Percentiles rank a stretch among this genome's conserved stretches.
Conservation (phyloP, 2,888 invertebrate species). For the Drosophila antonietae region DNA sequence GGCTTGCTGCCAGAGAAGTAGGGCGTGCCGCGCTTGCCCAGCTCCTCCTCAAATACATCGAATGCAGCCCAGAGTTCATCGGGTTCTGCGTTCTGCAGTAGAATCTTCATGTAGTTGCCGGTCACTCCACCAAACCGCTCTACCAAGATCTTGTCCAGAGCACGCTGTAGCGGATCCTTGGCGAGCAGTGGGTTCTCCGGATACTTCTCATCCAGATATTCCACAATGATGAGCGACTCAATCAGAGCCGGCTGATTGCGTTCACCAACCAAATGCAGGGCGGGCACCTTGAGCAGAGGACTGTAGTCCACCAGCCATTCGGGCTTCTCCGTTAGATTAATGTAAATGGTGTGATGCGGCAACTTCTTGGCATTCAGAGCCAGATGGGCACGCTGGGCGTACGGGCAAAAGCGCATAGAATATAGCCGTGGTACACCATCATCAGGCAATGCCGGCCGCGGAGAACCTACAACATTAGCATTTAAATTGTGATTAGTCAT, state of each 20-base stretch:
- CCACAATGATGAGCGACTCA: conserved; percentile 92
- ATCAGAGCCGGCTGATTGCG: conserved; percentile 87
- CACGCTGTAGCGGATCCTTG: conserved; percentile 83
- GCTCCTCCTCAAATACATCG: conserved; percentile 88
- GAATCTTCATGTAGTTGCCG: conserved; percentile 71
- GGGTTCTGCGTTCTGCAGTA: conserved; percentile 35
- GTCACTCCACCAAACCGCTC: conserved; percentile 81
- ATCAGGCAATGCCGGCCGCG: conserved; percentile 86
- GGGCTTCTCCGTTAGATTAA: conserved; percentile 91
- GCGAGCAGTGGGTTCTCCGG: conserved; percentile 88
- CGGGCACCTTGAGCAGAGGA: conserved; percentile 90
- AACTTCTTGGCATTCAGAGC: conserved; percentile 92
- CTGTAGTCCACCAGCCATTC: conserved; percentile 92
- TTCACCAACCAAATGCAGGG: conserved; percentile 88
- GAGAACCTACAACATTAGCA: conserved; percentile 86
- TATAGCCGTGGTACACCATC: conserved; percentile 90
- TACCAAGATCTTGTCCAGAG: conserved; percentile 82
- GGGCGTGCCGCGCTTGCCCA: conserved; percentile 87
- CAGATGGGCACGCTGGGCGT: conserved; percentile 90
- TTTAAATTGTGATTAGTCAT: conserved; percentile 6
- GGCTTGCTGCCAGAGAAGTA: conserved; percentile 90
- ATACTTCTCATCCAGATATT: conserved; percentile 93
- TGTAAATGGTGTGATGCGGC: conserved; percentile 90
- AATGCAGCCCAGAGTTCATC: conserved; percentile 84
- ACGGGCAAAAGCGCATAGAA: conserved; percentile 94